phyloP scores from a whole-genome alignment of 2,888 invertebrate species.

The Conus canariensis region DNA sequence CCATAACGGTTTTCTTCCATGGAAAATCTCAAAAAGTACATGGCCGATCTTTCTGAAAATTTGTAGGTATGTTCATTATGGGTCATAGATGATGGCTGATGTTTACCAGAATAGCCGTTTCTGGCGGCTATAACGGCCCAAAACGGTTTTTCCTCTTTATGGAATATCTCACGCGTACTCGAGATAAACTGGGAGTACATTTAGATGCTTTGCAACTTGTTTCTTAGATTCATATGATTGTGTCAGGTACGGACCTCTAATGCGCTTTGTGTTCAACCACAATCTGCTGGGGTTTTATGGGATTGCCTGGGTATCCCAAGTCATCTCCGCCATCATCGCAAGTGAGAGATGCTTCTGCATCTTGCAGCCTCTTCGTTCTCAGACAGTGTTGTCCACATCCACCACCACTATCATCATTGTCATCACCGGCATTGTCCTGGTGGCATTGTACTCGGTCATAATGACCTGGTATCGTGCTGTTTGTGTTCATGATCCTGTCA shows the following conservation, averaged over 20 bases:
- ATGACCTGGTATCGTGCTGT: not conserved
- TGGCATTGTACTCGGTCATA: not conserved
- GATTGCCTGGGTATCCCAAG: not conserved
- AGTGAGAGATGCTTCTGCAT: not conserved
- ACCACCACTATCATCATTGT: not conserved
- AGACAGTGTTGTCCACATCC: not conserved
- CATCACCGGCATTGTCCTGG: not conserved
- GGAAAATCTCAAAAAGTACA: too few relatives aligned
- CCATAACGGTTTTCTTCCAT: too few relatives aligned
- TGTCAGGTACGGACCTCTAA: not conserved
- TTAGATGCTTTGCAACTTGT: too few relatives aligned
- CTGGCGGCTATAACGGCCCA: too few relatives aligned
- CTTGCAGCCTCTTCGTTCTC: not conserved
- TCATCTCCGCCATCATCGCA: slow-evolving; percentile 4
- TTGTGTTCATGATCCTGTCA: not conserved
- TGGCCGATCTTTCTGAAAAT: too few relatives aligned
- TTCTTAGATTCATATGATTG: too few relatives aligned
- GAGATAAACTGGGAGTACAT: too few relatives aligned
- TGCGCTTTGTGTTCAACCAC: not conserved
- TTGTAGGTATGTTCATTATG: too few relatives aligned
- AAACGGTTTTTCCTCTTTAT: too few relatives aligned
- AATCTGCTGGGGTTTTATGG: not conserved
- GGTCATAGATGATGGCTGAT: too few relatives aligned
- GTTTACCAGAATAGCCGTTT: too few relatives aligned
- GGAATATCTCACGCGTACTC: too few relatives aligned